Conservation (phyloP, 2,888 invertebrate species). For the Nomada fucata region DNA sequence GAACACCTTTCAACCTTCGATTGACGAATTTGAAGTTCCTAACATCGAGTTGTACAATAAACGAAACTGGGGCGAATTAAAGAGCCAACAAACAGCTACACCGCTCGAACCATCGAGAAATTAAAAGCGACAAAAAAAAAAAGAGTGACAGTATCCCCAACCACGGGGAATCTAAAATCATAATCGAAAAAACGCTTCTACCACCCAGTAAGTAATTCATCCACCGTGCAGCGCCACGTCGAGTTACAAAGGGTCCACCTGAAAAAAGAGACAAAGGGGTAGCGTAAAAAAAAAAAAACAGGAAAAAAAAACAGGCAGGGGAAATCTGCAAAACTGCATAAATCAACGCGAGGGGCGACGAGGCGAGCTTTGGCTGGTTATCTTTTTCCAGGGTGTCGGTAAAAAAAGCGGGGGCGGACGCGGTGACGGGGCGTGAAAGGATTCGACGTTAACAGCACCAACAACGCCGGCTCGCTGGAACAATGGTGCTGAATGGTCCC, state of each 20-base stretch:
- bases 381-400: slow-evolving; percentile 57
- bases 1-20: too few relatives aligned
- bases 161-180: background rate
- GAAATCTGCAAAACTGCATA: slow-evolving; percentile 45
- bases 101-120: background rate
- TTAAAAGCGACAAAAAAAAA: background rate
- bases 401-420: slow-evolving; percentile 35
- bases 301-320: slow-evolving; percentile 24
- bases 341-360: slow-evolving; percentile 38
- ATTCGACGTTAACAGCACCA: slow-evolving; percentile 71
- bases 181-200: slow-evolving; percentile 22
- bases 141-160: background rate
- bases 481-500: slow-evolving; percentile 80
- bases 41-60: too few relatives aligned
- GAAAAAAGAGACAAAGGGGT: background rate
- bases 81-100: background rate
- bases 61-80: background rate
- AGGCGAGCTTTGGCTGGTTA: slow-evolving; percentile 54
- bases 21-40: too few relatives aligned
- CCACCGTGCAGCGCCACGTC: background rate
- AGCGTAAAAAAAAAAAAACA: background rate
- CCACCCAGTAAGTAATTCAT: slow-evolving; percentile 11
- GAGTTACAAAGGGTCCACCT: slow-evolving; percentile 15
- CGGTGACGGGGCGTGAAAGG: slow-evolving; percentile 68
- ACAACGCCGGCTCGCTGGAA: slow-evolving; percentile 73